Evolutionary conservation across 2,113 vertebrate species (phyloP).

Genomic region (Progne subis): DNA sequence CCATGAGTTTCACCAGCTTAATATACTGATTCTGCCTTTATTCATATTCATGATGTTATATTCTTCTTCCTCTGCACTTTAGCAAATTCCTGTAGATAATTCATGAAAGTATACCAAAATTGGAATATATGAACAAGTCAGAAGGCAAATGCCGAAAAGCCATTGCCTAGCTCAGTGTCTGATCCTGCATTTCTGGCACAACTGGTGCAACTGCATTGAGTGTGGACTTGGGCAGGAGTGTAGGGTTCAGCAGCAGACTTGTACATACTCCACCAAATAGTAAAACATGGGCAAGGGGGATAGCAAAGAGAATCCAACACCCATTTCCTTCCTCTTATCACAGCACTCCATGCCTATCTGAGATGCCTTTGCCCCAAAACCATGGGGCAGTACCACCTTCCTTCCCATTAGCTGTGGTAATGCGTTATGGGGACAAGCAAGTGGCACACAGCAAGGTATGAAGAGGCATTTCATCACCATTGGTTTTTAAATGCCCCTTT

Average conservation of each 20-base stretch:
- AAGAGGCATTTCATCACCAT: neutral
- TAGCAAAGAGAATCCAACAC: neutral
- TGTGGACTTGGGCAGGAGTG: neutral
- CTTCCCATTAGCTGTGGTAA: neutral
- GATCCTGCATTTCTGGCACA: neutral
- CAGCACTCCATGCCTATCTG: neutral
- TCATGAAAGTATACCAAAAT: neutral
- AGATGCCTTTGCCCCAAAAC: neutral
- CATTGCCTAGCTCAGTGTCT: neutral
- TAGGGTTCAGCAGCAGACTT: neutral
- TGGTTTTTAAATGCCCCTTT: neutral
- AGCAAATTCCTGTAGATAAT: neutral
- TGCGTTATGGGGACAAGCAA: neutral
- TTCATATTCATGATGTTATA: neutral
- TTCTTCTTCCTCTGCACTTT: neutral
- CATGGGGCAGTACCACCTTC: neutral
- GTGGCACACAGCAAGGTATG: neutral
- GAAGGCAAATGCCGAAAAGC: neutral
- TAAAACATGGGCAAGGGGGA: fast-evolving
- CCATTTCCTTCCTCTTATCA: neutral
- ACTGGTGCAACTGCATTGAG: neutral
- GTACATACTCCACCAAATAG: neutral
- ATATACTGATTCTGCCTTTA: neutral
- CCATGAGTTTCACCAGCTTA: neutral
- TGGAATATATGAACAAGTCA: neutral